phyloP scores from a whole-genome alignment of 2,113 vertebrate genomes.

The Oreamnos americanus region DNA sequence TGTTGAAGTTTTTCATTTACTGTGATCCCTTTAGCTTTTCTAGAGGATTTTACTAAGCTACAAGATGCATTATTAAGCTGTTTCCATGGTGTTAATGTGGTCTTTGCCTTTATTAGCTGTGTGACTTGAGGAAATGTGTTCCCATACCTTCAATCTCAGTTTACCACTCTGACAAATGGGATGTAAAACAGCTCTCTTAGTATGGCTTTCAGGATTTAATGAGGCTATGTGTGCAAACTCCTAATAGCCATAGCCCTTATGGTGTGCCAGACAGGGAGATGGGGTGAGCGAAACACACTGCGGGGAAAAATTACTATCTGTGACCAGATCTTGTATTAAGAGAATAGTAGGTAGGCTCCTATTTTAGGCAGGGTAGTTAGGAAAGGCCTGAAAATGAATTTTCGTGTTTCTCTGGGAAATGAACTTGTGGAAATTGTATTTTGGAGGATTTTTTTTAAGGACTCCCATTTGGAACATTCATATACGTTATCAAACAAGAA shows the following conservation, averaged over 20 bases:
- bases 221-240: background rate
- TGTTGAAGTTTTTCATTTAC: background rate
- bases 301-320: background rate
- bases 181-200: background rate
- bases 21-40: background rate
- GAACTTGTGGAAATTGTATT: background rate
- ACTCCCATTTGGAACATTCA: background rate
- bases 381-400: background rate
- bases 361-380: background rate
- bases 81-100: background rate
- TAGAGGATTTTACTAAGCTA: background rate
- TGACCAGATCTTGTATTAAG: background rate
- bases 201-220: background rate
- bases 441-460: background rate
- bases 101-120: background rate
- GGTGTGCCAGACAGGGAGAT: background rate
- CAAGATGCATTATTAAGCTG: background rate
- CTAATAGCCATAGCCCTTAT: background rate
- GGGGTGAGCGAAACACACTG: background rate
- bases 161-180: background rate
- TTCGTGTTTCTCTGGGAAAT: slow-evolving; percentile 5
- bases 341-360: background rate
- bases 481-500: slow-evolving; percentile 17
- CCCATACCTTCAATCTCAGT: background rate
- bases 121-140: slow-evolving; percentile 11